Evolutionary conservation across 2,113 vertebrate genomes (phyloP).

Genomic region (Amblyopsis rosae): DNA sequence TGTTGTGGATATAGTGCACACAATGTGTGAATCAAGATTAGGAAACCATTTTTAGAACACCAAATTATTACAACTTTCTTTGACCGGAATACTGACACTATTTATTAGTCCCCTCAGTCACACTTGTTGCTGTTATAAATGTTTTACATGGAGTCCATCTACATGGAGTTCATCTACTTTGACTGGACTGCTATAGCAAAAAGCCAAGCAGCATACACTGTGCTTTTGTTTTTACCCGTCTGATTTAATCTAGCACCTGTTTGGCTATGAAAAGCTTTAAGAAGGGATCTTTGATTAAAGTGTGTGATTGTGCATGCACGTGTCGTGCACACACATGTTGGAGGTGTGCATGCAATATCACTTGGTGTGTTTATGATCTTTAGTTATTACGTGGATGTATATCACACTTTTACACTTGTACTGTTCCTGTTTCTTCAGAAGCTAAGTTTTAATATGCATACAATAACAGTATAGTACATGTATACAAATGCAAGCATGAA

Average conservation of each 20-base stretch:
- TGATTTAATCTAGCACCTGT: conserved; percentile 73
- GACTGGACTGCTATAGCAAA: conserved; percentile 55
- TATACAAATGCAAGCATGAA: not conserved
- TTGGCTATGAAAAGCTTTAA: conserved; percentile 64
- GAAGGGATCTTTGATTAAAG: conserved; percentile 66
- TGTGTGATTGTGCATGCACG: conserved; percentile 25
- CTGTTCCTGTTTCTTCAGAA: too few species aligned
- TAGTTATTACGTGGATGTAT: too few species aligned
- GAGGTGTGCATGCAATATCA: not conserved
- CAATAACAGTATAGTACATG: not conserved
- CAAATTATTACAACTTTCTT: conserved; percentile 1
- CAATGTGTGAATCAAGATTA: not conserved
- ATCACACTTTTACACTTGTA: too few species aligned
- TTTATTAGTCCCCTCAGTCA: conserved; percentile 30
- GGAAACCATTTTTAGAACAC: conserved; percentile 15
- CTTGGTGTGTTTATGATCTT: too few species aligned
- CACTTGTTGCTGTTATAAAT: conserved; percentile 8
- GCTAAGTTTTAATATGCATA: too few species aligned
- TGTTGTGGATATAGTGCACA: not conserved
- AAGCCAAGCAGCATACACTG: conserved; percentile 62
- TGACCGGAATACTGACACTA: conserved; percentile 8
- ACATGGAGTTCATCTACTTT: conserved; percentile 47
- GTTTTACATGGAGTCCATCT: conserved; percentile 15
- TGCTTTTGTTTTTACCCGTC: conserved; percentile 58
- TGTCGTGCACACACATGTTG: conserved; percentile 9